Evolutionary conservation across 2,797 vertebrate genomes (phyloP).

Genomic region (Poecile montanus): DNA sequence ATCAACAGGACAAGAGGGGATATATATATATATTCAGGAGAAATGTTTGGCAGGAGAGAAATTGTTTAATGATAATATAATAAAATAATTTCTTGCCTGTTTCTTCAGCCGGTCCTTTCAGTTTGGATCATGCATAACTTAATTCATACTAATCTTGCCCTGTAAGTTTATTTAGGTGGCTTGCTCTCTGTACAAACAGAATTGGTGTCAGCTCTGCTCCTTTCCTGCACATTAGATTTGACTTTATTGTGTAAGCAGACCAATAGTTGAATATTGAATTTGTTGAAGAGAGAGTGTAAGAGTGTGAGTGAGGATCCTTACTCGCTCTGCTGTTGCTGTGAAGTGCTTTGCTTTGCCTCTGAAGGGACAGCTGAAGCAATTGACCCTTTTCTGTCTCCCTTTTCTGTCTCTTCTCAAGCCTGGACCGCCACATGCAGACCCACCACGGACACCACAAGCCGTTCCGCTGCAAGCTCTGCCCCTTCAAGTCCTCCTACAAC

Average conservation of each 20-base stretch:
- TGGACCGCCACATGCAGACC: conserved; percentile 98
- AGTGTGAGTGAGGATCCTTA: neutral
- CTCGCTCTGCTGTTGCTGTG: neutral
- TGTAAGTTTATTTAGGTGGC: neutral
- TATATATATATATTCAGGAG: neutral
- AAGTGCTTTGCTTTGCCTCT: neutral
- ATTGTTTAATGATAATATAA: neutral
- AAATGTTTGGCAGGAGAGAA: neutral
- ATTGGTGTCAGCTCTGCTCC: neutral
- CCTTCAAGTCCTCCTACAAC: conserved; percentile 97
- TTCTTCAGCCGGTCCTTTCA: neutral
- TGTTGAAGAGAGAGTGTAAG: neutral
- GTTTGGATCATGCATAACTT: neutral
- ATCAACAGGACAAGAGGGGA: neutral
- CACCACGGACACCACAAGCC: conserved; percentile 98
- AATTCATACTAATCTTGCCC: neutral
- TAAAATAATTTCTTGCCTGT: neutral
- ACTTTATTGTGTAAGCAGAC: neutral
- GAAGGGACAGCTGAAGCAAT: neutral
- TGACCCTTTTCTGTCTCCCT: neutral
- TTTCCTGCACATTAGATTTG: neutral
- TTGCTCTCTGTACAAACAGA: neutral
- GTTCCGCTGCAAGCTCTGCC: conserved; percentile 97
- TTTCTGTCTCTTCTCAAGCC: conserved; percentile 72
- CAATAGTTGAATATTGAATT: neutral